Conservation (phyloP, 2,888 invertebrate species). For the Lasioglossum leucozonium region DNA sequence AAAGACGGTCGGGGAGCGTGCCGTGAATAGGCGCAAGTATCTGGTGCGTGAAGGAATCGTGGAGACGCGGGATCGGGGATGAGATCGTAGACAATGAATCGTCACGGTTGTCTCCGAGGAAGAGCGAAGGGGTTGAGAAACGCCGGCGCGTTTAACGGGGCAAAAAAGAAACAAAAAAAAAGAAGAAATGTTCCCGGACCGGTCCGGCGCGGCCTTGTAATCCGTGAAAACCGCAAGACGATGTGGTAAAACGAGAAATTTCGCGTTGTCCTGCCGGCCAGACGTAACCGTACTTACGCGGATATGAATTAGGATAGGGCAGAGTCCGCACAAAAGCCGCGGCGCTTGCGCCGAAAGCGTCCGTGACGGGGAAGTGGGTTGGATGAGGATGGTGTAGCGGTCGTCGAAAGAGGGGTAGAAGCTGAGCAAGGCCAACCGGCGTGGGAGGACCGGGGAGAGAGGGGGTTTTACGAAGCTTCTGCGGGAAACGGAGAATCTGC, state of each 20-base stretch:
- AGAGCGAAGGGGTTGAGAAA: slow-evolving; percentile 8
- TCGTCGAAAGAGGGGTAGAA: slow-evolving; percentile 52
- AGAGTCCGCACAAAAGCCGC: slow-evolving; percentile 69
- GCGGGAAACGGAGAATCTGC: slow-evolving; percentile 77
- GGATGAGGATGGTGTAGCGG: slow-evolving; percentile 39
- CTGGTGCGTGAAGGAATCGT: slow-evolving; percentile 50
- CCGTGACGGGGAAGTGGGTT: slow-evolving; percentile 57
- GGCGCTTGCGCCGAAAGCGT: slow-evolving; percentile 79
- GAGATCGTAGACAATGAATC: slow-evolving; percentile 12
- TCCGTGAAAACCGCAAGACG: slow-evolving; percentile 54
- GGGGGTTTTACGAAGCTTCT: slow-evolving; percentile 70
- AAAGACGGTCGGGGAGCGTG: background rate
- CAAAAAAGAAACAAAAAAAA: background rate
- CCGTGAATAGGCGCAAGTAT: slow-evolving; percentile 33
- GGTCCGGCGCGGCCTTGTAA: slow-evolving; percentile 39
- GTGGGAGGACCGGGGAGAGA: slow-evolving; percentile 39
- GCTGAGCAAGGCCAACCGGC: slow-evolving; percentile 54
- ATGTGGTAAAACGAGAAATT: slow-evolving; percentile 57
- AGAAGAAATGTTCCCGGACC: background rate
- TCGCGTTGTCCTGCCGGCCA: slow-evolving; percentile 49
- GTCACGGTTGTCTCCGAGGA: slow-evolving; percentile 33
- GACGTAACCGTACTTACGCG: slow-evolving; percentile 73
- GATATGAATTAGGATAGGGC: slow-evolving; percentile 77
- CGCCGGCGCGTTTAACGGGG: slow-evolving; percentile 31
- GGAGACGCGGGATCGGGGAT: background rate